Evolutionary conservation across 2,888 invertebrate genomes (phyloP).

Genomic region (Hanleya hanleyi): DNA sequence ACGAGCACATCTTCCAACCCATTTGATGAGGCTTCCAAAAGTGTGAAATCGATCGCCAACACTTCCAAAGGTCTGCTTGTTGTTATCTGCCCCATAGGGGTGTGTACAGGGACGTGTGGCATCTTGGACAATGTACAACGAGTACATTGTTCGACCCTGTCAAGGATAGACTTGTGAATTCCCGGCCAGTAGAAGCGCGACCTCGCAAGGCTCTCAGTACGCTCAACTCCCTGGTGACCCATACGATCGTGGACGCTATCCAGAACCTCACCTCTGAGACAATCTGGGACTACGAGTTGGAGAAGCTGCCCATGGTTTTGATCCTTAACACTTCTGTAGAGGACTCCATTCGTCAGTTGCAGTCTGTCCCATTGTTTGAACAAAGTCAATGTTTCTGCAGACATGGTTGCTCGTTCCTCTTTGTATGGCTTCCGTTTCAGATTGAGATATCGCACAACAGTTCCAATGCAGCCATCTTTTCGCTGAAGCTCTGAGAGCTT

Average conservation of each 20-base stretch:
- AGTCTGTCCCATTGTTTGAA: constrained; percentile 2
- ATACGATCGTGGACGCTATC: background rate
- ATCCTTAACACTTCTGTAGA: background rate
- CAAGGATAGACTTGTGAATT: background rate
- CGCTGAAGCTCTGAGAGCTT: background rate
- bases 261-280: background rate
- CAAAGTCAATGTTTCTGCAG: background rate
- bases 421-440: background rate
- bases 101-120: background rate
- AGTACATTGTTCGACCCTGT: background rate
- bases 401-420: background rate
- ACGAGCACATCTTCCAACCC: constrained; percentile 13
- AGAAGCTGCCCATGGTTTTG: background rate
- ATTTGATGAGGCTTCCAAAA: constrained; percentile 8
- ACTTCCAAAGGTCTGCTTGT: background rate
- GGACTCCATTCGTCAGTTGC: background rate
- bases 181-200: background rate
- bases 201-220: background rate
- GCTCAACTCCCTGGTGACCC: constrained; percentile 12
- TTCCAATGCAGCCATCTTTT: background rate
- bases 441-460: background rate
- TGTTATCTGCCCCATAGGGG: background rate
- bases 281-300: background rate
- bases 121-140: constrained; percentile 1
- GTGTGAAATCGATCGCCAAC: background rate